Base-by-base conservation (phyloP, 35 echinoderm and acorn worm species). In the Stichopus chloronotus region DNA sequence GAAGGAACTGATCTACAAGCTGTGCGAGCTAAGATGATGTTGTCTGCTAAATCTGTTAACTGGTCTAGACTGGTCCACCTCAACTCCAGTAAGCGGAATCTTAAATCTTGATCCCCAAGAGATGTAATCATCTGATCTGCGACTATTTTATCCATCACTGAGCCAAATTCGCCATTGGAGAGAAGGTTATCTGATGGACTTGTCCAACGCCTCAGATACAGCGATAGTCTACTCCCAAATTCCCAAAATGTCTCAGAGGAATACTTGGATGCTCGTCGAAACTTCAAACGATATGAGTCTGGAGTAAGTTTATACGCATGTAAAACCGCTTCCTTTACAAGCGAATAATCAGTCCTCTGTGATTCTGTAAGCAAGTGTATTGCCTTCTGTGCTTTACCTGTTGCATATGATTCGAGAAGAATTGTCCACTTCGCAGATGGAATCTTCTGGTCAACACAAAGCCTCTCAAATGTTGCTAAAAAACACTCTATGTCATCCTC, bases 141-240 rank as follows among this genome's bases (percentile, higher is more conserved):
- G 12, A 89, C 87, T 20, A 89, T n/a, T 55, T 68, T 89, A 20
- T 89, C 87, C 87, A 89, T 89, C 21, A 89, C 25, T 13, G 19
- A 12, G 3, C 6, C 2, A 53, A 90, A 90, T 11, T 90, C 87
- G 16, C 63, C 5, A 65, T 72, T 12, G 20, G 87, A 20, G 22
- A 90, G 19, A 6, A 90, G 63, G 19, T 25, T 7, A 43, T 90
- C 5, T 6, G 87, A 90, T 4, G 59, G 87, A 90, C 71, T 90
- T 12, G 19, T 5, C 87, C 87, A 90, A 11, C 43, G 58, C 21
- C 87, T 20, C 8, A 90, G 1, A 65, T 90, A 90, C 17, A 90
- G 53, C 9, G 11, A 9, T 25, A 90, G 30, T 5, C 87, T n/a
- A 74, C 68, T 65, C 4, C 0, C 68, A 90, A 63, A 90, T 19